phyloP scores from a whole-genome alignment of 1,140 invertebrate genomes.

The Trinorchestia longiramus region DNA sequence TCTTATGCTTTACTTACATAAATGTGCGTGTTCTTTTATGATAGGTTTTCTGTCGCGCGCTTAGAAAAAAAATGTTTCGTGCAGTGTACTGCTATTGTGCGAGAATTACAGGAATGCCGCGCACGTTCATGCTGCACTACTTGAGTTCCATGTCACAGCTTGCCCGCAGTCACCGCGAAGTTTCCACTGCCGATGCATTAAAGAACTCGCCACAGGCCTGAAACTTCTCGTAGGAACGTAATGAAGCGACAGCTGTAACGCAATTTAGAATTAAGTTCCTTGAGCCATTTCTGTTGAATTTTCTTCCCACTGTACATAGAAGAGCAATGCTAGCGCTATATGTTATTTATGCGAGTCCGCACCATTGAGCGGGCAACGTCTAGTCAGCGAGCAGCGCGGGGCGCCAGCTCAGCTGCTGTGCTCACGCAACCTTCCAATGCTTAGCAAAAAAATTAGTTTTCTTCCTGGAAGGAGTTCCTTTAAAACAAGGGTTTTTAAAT shows the following conservation, averaged over 20 bases:
- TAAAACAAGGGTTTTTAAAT: background rate
- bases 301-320: background rate
- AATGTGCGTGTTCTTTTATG: background rate
- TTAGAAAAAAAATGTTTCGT: background rate
- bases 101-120: background rate
- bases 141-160: too few species aligned
- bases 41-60: background rate
- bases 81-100: background rate
- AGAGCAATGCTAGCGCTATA: background rate
- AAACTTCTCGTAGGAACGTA: background rate
- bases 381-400: background rate
- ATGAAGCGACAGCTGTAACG: background rate
- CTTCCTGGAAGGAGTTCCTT: background rate
- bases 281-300: background rate
- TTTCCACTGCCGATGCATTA: background rate
- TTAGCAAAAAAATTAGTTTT: background rate
- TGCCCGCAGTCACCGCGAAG: too few species aligned
- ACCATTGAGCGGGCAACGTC: background rate
- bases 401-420: background rate
- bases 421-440: background rate
- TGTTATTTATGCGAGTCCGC: background rate
- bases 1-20: background rate
- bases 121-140: too few species aligned
- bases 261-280: background rate
- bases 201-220: background rate